Base-by-base conservation (phyloP, 2,797 vertebrate species). In the Malurus leucopterus region DNA sequence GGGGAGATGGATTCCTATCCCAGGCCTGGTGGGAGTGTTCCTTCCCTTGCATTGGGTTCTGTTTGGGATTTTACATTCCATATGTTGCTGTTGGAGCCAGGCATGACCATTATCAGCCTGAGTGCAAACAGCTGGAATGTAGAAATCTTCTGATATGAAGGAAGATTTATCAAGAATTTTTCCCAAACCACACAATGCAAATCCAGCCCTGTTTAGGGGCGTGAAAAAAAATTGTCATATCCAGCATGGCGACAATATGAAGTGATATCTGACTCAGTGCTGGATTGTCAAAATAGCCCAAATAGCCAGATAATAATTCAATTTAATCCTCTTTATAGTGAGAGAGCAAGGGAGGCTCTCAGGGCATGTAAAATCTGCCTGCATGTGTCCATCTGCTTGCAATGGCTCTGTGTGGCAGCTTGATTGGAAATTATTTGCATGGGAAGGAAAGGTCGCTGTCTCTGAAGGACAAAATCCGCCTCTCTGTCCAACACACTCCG, bases 381-480 rank as follows among this genome's bases (percentile, higher is more conserved):
- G 64, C 43, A 6, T 47, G 80, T 68, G 74, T 88, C 85, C 68
- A 73, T 89, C 90, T 93, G 87, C 80, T 61, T 61, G 34, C 54
- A 61, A 40, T 34, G 34, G 77, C 29, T 86, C 76, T 44, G 9
- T 15, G 9, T 44, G 3, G 8, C 84, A 75, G 61, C 79, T 78
- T 76, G 69, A 62, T 76, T 74, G 80, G 88, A 54, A 88, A 74
- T 62, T 62, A 85, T 86, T 88, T 77, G 27, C 58, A 46, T 18
- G 54, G 74, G 68, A 84, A 86, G 46, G 87, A 65, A 84, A 95
- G 91, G 89, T 92, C 58, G 11, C 62, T 49, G 46, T 68, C 74
- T 88, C 87, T 95, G 92, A 94, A 95, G 94, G 94, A 92, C 87
- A 49, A 90, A 93, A 89, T 34, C 89, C 1, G 2, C 74, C 77